Evolutionary conservation across 1,140 invertebrate species (phyloP), one percentile per base, ranked within the genome.

Genomic region (Papilio aristodemus): DNA sequence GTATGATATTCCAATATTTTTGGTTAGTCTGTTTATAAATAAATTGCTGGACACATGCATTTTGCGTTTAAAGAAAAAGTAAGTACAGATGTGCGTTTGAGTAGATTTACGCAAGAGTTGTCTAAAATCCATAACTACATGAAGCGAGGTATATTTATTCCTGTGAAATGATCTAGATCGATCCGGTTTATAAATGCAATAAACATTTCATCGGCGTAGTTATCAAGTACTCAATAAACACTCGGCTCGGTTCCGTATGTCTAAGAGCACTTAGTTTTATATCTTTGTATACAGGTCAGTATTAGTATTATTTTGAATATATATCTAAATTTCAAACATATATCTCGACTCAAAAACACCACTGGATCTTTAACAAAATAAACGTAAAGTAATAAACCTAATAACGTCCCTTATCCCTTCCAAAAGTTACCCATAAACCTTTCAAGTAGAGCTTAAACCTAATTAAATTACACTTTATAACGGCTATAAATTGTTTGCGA

Each of bases 201-300:
- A 62, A 62, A 62, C 59, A 62, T 62, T 62, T 62, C 59, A 62
- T 7, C 43, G 43, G 2, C 14, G 58, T 1, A 9, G 59, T 62
- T 62, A 62, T 62, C 59, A 13, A 62, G 36, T 62, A 62, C 27
- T 38, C 27, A 62, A 62, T 62, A 37, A 62, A 37, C 59, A 62
- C 36, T 62, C 36, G 36, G 0, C 36, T 10, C 19, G 27, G 27
- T 50, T 62, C 17, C 59, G 59, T 9, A 19, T 37, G 10, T 37
- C 14, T 62, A 62, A 62, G 59, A 38, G 59, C 59, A 38, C 4
- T 62, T 4, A 5, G 38, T 27, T 14, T 62, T 39, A 62, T 13
- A 37, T 36, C 59, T 62, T 62, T 38, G 14, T 7, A 38, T 38
- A 37, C 27, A 8, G 32, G 59, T 36, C 59, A 38, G 8, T 36